Conservation (phyloP, 1,140 invertebrate species). For the Gryon sp. region DNA sequence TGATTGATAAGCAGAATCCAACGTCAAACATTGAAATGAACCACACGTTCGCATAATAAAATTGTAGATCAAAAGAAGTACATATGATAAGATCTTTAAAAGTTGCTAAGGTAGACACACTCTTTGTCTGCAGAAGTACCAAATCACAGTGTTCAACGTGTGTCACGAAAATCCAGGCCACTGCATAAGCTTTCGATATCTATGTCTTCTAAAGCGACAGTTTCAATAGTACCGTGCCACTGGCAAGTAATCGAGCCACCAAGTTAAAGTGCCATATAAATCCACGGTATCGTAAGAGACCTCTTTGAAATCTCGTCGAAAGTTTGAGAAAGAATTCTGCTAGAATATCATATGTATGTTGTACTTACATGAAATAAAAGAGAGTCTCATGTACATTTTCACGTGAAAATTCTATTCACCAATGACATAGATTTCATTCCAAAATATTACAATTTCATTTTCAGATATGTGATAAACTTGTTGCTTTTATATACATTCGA, state of each 20-base stretch:
- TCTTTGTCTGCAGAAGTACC: conserved; percentile 59
- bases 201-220: conserved; percentile 63
- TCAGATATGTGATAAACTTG: conserved; percentile 36
- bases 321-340: conserved; percentile 53
- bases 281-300: conserved; percentile 66
- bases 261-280: conserved; percentile 67
- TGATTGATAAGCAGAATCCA: too few species aligned
- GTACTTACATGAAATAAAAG: conserved; percentile 55
- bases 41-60: conserved; percentile 31
- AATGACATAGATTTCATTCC: conserved; percentile 14
- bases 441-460: conserved; percentile 29
- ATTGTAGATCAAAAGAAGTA: conserved; percentile 50
- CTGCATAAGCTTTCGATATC: conserved; percentile 61
- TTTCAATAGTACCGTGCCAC: conserved; percentile 64
- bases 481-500: conserved; percentile 8
- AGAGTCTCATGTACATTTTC: conserved; percentile 42
- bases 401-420: conserved; percentile 39
- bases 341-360: conserved; percentile 55
- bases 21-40: conserved; percentile 39
- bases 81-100: conserved; percentile 56
- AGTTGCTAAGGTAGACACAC: conserved; percentile 53
- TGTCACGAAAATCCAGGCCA: conserved; percentile 61
- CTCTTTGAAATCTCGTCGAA: conserved; percentile 59
- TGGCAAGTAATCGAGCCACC: conserved; percentile 56
- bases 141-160: conserved; percentile 59